Evolutionary conservation across 2,888 invertebrate species (phyloP).

Genomic region (Mimumesa dahlbomi): DNA sequence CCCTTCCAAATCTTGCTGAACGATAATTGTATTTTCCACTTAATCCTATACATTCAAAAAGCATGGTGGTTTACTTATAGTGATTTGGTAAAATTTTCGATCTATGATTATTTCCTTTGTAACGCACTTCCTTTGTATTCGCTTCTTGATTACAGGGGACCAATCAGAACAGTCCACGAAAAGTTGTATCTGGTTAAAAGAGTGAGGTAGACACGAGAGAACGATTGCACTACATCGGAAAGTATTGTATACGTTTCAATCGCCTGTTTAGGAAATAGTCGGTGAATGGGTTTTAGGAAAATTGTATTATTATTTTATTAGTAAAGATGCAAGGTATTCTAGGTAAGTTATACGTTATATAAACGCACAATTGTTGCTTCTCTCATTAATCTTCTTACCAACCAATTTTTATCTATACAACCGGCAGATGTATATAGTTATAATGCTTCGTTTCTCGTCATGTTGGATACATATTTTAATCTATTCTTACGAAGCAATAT

Average conservation of each 20-base stretch:
- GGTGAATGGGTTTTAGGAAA: slow-evolving; percentile 26
- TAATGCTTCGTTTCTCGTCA: background rate
- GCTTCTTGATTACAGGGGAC: slow-evolving; percentile 66
- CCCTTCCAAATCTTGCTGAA: too few species aligned
- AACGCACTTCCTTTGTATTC: slow-evolving; percentile 4
- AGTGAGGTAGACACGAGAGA: slow-evolving; percentile 19
- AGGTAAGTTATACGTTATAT: slow-evolving; percentile 49
- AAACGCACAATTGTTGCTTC: background rate
- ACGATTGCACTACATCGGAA: slow-evolving; percentile 50
- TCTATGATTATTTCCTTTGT: slow-evolving; percentile 29
- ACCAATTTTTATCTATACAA: background rate
- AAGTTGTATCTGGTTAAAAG: slow-evolving; percentile 40
- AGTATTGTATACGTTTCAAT: slow-evolving; percentile 32
- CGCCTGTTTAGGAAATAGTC: slow-evolving; percentile 9
- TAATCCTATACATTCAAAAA: too few species aligned
- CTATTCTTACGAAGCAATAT: slow-evolving; percentile 8
- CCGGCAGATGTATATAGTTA: slow-evolving; percentile 33
- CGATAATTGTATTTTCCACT: too few species aligned
- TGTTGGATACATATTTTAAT: background rate
- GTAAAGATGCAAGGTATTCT: slow-evolving; percentile 61
- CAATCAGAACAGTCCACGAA: slow-evolving; percentile 77
- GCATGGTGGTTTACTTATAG: too few species aligned
- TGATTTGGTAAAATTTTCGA: too few species aligned
- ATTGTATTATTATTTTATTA: slow-evolving; percentile 10
- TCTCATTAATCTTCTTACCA: background rate